These are phyloP conservation scores for Oscheius onirici DNA, from an alignment of 2,888 invertebrate genomes.

Conservation along the genomic window DNA sequence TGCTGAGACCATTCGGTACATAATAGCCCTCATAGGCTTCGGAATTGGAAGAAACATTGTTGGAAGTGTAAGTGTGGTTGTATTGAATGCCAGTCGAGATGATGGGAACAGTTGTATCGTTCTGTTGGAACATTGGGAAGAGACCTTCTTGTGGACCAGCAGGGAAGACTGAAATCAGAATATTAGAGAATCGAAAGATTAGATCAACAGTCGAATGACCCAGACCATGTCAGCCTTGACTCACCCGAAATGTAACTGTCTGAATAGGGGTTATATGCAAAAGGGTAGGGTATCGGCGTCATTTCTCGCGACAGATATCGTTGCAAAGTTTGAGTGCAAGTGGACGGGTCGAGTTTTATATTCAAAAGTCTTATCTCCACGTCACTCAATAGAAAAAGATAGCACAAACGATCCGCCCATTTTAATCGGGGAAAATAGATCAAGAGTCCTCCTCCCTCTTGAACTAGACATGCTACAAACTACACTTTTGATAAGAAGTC, in stretches of 20 bases:
- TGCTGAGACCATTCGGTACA: constrained; percentile 13
- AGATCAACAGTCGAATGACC: background rate
- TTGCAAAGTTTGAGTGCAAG: background rate
- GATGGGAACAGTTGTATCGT: constrained; percentile 15
- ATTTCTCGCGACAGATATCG: too few species aligned
- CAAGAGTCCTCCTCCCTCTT: background rate
- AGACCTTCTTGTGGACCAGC: constrained; percentile 10
- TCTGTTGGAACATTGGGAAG: constrained; percentile 23
- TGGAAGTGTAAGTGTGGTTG: constrained; percentile 23
- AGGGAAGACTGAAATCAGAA: constrained; percentile 27
- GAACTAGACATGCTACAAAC: constrained; percentile 10
- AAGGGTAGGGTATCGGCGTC: constrained; percentile 3
- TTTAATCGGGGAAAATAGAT: background rate
- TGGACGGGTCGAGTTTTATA: background rate
- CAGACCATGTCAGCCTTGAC: background rate
- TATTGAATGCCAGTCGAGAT: constrained; percentile 28
- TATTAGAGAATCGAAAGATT: background rate
- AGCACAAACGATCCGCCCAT: background rate
- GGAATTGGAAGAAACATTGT: background rate
- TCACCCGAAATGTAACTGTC: constrained; percentile 23
- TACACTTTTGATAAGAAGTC: constrained; percentile 10
- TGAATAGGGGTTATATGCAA: constrained; percentile 24
- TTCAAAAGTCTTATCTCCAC: constrained; percentile 9
- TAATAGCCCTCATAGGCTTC: constrained; percentile 7
- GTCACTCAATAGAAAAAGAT: background rate